A percentile compares a stretch with the other conserved stretches of the same genome.
phyloP scores from a whole-genome alignment of 2,888 invertebrate species.

The Mycalesis mineus region DNA sequence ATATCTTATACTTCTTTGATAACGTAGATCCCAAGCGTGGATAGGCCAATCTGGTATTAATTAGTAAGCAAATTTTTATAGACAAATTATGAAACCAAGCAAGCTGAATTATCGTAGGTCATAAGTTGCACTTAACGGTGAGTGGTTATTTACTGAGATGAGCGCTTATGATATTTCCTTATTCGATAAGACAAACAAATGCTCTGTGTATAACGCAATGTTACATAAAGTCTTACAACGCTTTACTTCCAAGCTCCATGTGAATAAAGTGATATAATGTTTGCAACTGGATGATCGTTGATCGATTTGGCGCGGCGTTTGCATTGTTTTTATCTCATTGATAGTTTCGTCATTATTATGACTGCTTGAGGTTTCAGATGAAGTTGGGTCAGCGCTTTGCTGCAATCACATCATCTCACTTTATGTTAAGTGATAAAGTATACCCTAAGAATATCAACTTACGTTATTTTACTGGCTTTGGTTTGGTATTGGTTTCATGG shows the following conservation, averaged over 20 bases:
- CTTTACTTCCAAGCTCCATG: slow-evolving; percentile 15
- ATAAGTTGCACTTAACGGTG: not conserved
- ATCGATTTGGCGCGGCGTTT: not conserved
- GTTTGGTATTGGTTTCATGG: no score
- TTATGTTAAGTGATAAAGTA: no score
- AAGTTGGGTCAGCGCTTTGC: no score
- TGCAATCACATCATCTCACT: no score
- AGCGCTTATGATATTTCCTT: slow-evolving; percentile 7
- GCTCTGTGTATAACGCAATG: slow-evolving; percentile 13
- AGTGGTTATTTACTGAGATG: not conserved
- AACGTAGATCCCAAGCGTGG: no score
- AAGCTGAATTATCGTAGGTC: not conserved
- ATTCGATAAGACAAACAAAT: slow-evolving; percentile 16
- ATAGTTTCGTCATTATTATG: no score
- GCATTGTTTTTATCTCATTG: not conserved
- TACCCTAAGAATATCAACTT: no score
- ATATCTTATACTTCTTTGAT: not conserved
- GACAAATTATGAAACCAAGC: no score
- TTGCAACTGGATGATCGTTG: not conserved
- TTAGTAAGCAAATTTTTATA: no score
- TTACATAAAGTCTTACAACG: slow-evolving; percentile 23
- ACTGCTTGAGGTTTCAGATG: no score
- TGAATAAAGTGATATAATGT: slow-evolving; percentile 7
- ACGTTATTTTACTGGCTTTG: no score
- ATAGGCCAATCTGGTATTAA: no score